phyloP scores from a whole-genome alignment of 2,113 vertebrate genomes.

The Sphyrna mokarran region DNA sequence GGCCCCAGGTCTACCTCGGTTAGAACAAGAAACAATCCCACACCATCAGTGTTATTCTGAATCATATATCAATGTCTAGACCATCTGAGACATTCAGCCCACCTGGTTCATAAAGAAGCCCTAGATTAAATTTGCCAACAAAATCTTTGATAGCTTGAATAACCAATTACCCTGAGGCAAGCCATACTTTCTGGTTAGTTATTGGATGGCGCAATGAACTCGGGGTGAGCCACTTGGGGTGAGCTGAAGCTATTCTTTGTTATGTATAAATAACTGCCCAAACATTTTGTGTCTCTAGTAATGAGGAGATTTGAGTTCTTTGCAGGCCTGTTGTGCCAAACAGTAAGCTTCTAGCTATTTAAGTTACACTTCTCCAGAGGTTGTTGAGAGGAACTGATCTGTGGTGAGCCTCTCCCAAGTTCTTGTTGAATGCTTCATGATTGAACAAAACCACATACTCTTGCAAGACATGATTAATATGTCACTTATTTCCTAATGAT shows the following conservation, averaged over 20 bases:
- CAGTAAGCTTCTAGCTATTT: neutral
- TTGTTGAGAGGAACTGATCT: neutral
- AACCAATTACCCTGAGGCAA: neutral
- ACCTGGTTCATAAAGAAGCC: neutral
- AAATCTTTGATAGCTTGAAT: neutral
- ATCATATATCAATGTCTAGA: neutral
- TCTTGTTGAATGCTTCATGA: neutral
- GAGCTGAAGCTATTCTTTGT: neutral
- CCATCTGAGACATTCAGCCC: neutral
- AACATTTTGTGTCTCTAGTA: neutral
- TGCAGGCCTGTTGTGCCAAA: neutral
- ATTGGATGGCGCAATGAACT: neutral
- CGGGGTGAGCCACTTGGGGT: neutral
- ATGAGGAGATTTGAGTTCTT: neutral
- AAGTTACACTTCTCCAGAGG: neutral
- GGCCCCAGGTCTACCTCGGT: neutral
- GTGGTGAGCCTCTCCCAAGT: neutral
- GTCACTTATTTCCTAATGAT: neutral
- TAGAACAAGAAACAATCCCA: neutral
- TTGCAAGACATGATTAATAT: neutral
- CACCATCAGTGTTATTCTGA: neutral
- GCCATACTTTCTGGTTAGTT: neutral
- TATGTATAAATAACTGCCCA: neutral
- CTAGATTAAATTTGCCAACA: neutral
- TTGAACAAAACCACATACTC: neutral